A percentile compares a stretch with the other conserved stretches of the same genome.
Conservation (phyloP, 2,888 invertebrate species). For the Blastobasis adustella region DNA sequence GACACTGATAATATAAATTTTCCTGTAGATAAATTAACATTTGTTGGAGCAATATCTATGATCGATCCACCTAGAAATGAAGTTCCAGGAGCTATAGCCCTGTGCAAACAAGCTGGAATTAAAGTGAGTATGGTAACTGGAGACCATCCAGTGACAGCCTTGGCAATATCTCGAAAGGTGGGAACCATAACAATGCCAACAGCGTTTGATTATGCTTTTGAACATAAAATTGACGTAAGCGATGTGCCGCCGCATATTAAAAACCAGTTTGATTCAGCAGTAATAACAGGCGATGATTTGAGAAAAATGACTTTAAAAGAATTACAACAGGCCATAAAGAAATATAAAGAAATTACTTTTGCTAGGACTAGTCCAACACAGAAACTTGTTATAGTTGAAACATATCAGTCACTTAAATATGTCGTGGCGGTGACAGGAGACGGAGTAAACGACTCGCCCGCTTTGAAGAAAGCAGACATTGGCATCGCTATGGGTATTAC, state of each 20-base stretch:
- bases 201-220: conserved; percentile 81
- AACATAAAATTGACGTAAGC: conserved; percentile 68
- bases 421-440: conserved; percentile 93
- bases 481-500: conserved; percentile 88
- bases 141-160: conserved; percentile 83
- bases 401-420: conserved; percentile 84
- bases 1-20: conserved; percentile 78
- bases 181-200: conserved; percentile 79
- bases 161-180: conserved; percentile 80
- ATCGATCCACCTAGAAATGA: conserved; percentile 81
- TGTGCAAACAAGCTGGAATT: conserved; percentile 82
- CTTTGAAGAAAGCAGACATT: conserved; percentile 89
- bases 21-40: conserved; percentile 74
- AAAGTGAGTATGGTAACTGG: conserved; percentile 83
- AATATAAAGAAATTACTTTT: conserved; percentile 82
- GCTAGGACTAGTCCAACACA: conserved; percentile 83
- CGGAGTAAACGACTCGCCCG: conserved; percentile 92
- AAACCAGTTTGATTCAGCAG: conserved; percentile 50
- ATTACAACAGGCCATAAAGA: conserved; percentile 73
- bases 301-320: conserved; percentile 72
- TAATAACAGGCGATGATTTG: conserved; percentile 70
- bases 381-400: conserved; percentile 82
- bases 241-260: conserved; percentile 67
- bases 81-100: conserved; percentile 79
- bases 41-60: conserved; percentile 80